Percentiles rank a stretch among this genome's conserved stretches.
These are phyloP conservation scores for Agrochola macilenta DNA, from an alignment of 2,888 invertebrate genomes.

Conservation along the genomic window DNA sequence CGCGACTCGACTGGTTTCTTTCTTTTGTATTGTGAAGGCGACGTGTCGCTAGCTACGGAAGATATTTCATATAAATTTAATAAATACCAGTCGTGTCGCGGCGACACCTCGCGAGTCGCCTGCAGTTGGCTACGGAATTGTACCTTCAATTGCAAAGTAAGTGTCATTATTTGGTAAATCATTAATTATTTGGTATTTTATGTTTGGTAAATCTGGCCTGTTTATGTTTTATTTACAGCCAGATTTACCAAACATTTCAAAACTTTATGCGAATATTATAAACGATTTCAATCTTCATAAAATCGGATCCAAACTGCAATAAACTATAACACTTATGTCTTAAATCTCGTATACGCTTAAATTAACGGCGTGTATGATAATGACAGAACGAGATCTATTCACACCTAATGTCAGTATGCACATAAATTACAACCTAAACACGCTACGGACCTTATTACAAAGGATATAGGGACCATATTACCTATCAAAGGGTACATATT, in stretches of 20 bases:
- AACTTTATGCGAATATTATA: background rate
- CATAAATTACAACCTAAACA: slow-evolving; percentile 69
- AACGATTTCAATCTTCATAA: slow-evolving; percentile 37
- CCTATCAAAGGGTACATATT: slow-evolving; percentile 48
- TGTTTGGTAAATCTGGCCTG: background rate
- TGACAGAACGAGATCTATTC: slow-evolving; percentile 70
- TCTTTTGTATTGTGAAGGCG: too few relatives aligned
- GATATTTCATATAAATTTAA: too few relatives aligned
- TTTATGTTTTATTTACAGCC: too few relatives aligned
- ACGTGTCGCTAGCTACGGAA: too few relatives aligned
- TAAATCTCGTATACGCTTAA: slow-evolving; percentile 56
- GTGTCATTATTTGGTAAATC: background rate
- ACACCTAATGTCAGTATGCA: slow-evolving; percentile 71
- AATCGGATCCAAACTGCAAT: slow-evolving; percentile 33
- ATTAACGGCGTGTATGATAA: slow-evolving; percentile 61
- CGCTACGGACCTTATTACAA: slow-evolving; percentile 51
- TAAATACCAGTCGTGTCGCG: too few relatives aligned
- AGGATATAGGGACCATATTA: slow-evolving; percentile 57
- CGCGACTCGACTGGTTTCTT: too few relatives aligned
- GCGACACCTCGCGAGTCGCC: too few relatives aligned
- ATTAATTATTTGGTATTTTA: too few relatives aligned
- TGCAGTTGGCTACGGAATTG: too few relatives aligned
- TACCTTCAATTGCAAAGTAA: background rate
- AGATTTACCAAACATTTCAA: background rate
- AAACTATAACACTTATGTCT: slow-evolving; percentile 41